phyloP scores from a whole-genome alignment of 2,113 vertebrate species.

The Gila orcuttii region DNA sequence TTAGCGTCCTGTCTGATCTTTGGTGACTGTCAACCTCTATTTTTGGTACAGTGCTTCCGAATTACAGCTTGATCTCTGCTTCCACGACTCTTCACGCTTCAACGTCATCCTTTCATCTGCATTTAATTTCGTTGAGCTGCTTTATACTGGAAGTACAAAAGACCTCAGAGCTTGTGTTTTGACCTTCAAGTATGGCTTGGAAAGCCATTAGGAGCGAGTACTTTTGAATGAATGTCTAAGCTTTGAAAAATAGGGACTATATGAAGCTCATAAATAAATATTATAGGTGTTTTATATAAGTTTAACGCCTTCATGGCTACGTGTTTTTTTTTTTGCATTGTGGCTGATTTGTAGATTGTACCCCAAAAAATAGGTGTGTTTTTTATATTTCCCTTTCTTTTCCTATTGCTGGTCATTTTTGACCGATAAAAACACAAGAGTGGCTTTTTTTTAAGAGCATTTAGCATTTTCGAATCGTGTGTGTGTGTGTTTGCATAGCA shows the following conservation, averaged over 20 bases:
- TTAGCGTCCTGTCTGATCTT: background rate
- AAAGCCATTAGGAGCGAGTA: background rate
- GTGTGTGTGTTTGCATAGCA: background rate
- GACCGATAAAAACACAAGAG: background rate
- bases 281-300: background rate
- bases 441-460: background rate
- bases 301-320: background rate
- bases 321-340: background rate
- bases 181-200: background rate
- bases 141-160: background rate
- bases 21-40: background rate
- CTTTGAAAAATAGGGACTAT: no score
- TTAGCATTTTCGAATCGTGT: background rate
- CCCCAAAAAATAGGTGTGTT: background rate
- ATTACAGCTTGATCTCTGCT: background rate
- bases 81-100: background rate
- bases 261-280: background rate
- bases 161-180: background rate
- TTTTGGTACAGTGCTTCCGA: background rate
- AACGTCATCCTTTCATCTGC: background rate
- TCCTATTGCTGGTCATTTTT: background rate
- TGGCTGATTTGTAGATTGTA: background rate
- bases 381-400: background rate
- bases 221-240: background rate
- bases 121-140: background rate